Conservation (phyloP, 1,140 invertebrate genomes). For the Sarcophaga peregrina region DNA sequence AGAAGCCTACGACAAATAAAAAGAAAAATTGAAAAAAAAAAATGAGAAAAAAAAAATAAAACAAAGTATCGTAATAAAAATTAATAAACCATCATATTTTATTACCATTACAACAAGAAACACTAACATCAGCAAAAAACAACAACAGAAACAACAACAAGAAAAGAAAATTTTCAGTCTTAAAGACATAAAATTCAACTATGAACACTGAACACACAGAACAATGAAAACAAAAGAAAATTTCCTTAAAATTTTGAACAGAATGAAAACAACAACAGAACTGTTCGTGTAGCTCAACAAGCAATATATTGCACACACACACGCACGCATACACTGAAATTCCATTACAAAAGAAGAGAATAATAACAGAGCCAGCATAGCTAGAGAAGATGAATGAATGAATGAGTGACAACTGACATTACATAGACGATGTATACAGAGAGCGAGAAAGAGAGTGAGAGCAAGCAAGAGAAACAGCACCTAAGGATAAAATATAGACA, state of each 20-base stretch:
- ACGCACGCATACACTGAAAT: slow-evolving; percentile 1
- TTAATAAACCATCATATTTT: slow-evolving; percentile 39
- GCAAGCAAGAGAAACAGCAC: not conserved
- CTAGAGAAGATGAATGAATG: not conserved
- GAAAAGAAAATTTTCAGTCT: not conserved
- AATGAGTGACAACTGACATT: not conserved
- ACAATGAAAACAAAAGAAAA: not conserved
- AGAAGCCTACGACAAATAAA: no score
- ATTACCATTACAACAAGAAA: slow-evolving; percentile 13
- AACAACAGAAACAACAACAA: not conserved
- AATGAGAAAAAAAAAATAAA: no score
- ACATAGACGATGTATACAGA: not conserved
- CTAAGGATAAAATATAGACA: not conserved
- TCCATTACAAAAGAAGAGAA: not conserved
- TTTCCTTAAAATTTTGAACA: not conserved
- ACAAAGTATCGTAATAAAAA: slow-evolving; percentile 31
- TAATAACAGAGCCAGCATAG: not conserved
- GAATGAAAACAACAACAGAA: not conserved
- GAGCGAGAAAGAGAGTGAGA: not conserved
- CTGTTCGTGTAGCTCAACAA: not conserved
- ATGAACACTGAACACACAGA: not conserved
- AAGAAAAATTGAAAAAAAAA: no score
- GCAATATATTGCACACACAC: not conserved
- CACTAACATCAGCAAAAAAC: not conserved
- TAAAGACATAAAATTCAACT: slow-evolving; percentile 22